These are phyloP conservation scores for Odontocolon sp. DNA, from an alignment of 2,888 invertebrate species.

Conservation along the genomic window DNA sequence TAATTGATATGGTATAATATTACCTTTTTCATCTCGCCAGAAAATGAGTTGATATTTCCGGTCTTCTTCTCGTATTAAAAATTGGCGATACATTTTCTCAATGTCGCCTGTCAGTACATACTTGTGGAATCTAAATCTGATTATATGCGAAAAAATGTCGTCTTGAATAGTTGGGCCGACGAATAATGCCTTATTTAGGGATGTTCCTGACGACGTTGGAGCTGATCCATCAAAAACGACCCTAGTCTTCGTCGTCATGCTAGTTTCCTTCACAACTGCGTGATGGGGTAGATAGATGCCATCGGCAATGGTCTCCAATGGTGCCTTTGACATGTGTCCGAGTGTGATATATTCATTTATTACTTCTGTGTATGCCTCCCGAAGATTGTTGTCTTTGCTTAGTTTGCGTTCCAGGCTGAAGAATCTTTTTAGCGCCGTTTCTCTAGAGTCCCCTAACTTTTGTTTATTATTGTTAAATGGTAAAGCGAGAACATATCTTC, in stretches of 20 bases:
- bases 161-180: conserved; percentile 64
- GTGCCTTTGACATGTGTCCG: conserved; percentile 59
- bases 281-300: conserved; percentile 61
- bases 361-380: conserved; percentile 48
- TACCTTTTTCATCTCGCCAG: conserved; percentile 38
- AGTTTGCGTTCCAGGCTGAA: conserved; percentile 16
- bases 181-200: conserved; percentile 58
- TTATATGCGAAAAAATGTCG: conserved; percentile 60
- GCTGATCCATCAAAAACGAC: conserved; percentile 67
- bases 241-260: conserved; percentile 63
- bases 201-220: conserved; percentile 46
- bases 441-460: conserved; percentile 22
- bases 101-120: conserved; percentile 65
- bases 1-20: conserved; percentile 25
- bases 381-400: background rate
- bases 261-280: conserved; percentile 54
- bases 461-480: conserved; percentile 35
- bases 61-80: conserved; percentile 42
- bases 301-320: too few relatives aligned
- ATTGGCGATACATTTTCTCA: conserved; percentile 66
- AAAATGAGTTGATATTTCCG: conserved; percentile 41
- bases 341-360: conserved; percentile 58
- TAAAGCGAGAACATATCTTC: conserved; percentile 54
- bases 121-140: conserved; percentile 58
- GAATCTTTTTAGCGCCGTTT: conserved; percentile 22